A percentile compares a stretch with the other conserved stretches of the same genome.
These are phyloP conservation scores for Drosophila melanocephala DNA, from an alignment of 2,888 invertebrate genomes.

Conservation along the genomic window DNA sequence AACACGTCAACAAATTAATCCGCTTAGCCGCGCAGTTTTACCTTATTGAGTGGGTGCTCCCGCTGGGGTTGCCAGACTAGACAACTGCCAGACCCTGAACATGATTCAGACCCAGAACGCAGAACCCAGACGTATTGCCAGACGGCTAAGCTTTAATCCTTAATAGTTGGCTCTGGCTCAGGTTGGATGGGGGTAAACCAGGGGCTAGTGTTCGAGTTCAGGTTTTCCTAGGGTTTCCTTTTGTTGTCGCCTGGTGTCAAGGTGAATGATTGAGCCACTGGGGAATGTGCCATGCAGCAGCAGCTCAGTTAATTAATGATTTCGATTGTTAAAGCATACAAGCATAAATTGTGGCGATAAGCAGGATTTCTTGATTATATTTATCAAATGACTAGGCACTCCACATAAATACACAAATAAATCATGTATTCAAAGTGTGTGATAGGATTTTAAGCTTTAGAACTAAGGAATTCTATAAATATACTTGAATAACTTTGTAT, in stretches of 20 bases:
- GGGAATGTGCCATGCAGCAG: constrained; percentile 44
- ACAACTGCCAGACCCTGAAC: constrained; percentile 59
- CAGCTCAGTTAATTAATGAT: constrained; percentile 61
- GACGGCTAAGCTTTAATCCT: constrained; percentile 77
- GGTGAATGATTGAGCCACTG: constrained; percentile 61
- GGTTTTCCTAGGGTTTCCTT: constrained; percentile 62
- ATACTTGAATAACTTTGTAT: neutral
- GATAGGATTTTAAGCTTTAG: neutral
- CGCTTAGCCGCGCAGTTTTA: constrained; percentile 70
- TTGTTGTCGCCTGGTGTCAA: constrained; percentile 55
- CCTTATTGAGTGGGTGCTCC: constrained; percentile 54
- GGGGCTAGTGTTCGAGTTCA: constrained; percentile 12
- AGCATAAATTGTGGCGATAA: constrained; percentile 38
- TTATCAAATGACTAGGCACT: constrained; percentile 8
- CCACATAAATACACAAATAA: neutral
- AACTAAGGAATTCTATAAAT: neutral
- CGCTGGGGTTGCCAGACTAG: constrained; percentile 62
- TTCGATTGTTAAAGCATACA: constrained; percentile 48
- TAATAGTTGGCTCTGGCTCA: constrained; percentile 57
- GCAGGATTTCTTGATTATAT: constrained; percentile 9
- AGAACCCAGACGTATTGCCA: constrained; percentile 64
- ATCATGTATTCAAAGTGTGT: neutral
- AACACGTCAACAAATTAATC: constrained; percentile 79
- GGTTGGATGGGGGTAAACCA: neutral
- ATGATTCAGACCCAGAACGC: constrained; percentile 13